phyloP scores from a whole-genome alignment of 2,797 vertebrate species.

The Rhincodon typus region DNA sequence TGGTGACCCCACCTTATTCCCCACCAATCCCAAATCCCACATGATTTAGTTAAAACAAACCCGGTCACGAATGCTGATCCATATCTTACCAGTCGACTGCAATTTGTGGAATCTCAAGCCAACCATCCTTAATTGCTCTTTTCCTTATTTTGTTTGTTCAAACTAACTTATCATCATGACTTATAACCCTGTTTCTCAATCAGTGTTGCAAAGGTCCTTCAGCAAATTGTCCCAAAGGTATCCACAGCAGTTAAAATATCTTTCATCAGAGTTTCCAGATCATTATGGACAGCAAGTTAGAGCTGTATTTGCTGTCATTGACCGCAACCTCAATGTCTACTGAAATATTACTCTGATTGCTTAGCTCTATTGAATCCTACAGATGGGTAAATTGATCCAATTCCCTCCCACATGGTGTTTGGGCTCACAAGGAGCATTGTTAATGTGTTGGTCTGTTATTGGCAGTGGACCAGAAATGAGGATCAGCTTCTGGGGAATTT shows the following conservation, averaged over 20 bases:
- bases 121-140: not conserved
- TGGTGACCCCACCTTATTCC: not conserved
- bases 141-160: not conserved
- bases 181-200: not conserved
- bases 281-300: not conserved
- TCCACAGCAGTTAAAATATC: not conserved
- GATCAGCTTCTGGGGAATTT: not conserved
- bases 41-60: not conserved
- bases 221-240: not conserved
- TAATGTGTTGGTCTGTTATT: not conserved
- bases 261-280: not conserved
- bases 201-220: not conserved
- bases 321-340: not conserved
- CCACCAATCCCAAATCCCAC: not conserved
- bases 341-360: not conserved
- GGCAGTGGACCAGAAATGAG: not conserved
- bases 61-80: not conserved
- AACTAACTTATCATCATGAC: not conserved
- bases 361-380: not conserved
- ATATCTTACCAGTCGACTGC: not conserved
- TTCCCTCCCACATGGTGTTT: not conserved
- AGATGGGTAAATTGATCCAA: not conserved
- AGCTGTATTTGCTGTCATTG: not conserved
- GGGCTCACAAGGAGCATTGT: not conserved
- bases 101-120: not conserved